These are phyloP conservation scores for Carapus acus DNA, from an alignment of 2,797 vertebrate species.

Conservation along the genomic window DNA sequence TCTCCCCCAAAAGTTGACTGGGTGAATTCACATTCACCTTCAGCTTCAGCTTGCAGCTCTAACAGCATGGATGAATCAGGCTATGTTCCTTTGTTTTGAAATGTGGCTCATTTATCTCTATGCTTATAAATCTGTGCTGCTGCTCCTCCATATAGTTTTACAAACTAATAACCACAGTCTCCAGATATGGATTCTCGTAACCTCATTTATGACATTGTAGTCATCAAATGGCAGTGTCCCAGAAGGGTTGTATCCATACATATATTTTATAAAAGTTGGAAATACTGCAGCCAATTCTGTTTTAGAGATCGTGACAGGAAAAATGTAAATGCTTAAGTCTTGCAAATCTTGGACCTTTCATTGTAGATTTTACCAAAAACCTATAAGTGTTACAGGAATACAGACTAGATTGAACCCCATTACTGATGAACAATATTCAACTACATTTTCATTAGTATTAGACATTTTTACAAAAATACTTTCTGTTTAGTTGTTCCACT, in stretches of 20 bases:
- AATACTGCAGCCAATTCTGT: neutral
- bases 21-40: too few relatives aligned
- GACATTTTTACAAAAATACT: too few relatives aligned
- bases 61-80: slow-evolving; percentile 13
- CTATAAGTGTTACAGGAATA: too few relatives aligned
- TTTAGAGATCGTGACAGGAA: neutral
- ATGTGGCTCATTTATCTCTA: slow-evolving; percentile 13
- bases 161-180: neutral
- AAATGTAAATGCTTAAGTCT: neutral
- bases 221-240: neutral
- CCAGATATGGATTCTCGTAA: neutral
- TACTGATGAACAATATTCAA: too few relatives aligned
- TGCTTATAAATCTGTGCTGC: slow-evolving; percentile 6
- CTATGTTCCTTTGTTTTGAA: slow-evolving; percentile 8
- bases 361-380: too few relatives aligned
- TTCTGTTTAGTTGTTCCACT: too few relatives aligned
- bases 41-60: slow-evolving; percentile 20
- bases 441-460: too few relatives aligned
- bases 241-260: neutral
- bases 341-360: too few relatives aligned
- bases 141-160: slow-evolving; percentile 2
- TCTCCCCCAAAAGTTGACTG: too few relatives aligned
- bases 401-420: too few relatives aligned
- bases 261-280: too few relatives aligned
- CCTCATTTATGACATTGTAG: neutral